A percentile compares a stretch with the other conserved stretches of the same genome.
These are phyloP conservation scores for Calyptomena viridis DNA, from an alignment of 2,113 vertebrate genomes.

Conservation along the genomic window DNA sequence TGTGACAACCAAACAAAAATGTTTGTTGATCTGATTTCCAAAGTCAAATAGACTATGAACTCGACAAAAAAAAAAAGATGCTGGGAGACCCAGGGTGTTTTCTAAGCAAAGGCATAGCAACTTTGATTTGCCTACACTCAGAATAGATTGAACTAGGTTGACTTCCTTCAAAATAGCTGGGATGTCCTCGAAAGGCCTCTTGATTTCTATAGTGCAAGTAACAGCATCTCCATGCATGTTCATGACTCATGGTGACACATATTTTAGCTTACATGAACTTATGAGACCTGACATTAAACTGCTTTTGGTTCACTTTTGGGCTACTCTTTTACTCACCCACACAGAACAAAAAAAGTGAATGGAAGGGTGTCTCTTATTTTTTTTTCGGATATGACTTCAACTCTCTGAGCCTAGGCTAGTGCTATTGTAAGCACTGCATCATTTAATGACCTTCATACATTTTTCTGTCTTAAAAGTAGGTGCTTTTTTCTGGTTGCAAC, in stretches of 20 bases:
- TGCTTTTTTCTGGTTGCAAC: not conserved
- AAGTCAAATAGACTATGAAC: not conserved
- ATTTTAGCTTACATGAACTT: not conserved
- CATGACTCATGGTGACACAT: not conserved
- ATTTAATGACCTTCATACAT: not conserved
- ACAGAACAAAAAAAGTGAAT: slow-evolving; percentile 7
- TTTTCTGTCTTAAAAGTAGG: not conserved
- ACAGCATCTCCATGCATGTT: slow-evolving; percentile 22
- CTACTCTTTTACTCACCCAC: slow-evolving; percentile 1
- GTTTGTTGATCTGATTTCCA: not conserved
- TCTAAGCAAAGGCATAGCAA: not conserved
- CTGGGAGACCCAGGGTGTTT: not conserved
- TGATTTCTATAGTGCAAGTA: slow-evolving; percentile 26
- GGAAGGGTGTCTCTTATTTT: not conserved
- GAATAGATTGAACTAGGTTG: not conserved
- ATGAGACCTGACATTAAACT: slow-evolving; percentile 20
- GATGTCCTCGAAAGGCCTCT: slow-evolving; percentile 6
- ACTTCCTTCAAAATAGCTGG: not conserved
- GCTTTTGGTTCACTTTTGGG: slow-evolving; percentile 33
- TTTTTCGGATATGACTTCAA: slow-evolving; percentile 1
- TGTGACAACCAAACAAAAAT: not conserved
- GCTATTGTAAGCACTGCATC: not conserved
- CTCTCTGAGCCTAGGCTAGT: not conserved
- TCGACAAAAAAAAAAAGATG: not conserved
- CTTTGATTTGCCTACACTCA: not conserved